phyloP scores from a whole-genome alignment of 2,888 invertebrate genomes.

The Dione vanillae region DNA sequence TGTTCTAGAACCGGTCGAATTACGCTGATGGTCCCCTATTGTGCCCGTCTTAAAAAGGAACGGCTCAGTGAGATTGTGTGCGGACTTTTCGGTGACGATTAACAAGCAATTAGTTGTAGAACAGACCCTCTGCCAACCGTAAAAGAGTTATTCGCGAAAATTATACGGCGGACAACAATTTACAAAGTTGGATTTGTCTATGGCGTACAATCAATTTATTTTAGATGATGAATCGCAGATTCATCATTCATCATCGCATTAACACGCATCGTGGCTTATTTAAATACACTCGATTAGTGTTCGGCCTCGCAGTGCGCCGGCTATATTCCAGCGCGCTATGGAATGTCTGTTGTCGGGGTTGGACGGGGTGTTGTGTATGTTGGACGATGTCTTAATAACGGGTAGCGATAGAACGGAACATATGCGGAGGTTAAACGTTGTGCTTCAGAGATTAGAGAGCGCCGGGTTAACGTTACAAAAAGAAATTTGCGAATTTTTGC shows the following conservation, averaged over 20 bases:
- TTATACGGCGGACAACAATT: conserved; percentile 46
- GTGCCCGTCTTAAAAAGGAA: conserved; percentile 40
- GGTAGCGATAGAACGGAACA: too few species aligned
- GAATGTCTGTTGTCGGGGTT: conserved; percentile 47
- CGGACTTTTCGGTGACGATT: conserved; percentile 47
- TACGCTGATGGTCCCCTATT: conserved; percentile 41
- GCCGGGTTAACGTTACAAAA: too few species aligned
- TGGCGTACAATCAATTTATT: conserved; percentile 44
- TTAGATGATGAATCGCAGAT: conserved; percentile 40
- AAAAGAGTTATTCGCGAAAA: conserved; percentile 44
- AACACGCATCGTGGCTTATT: conserved; percentile 44
- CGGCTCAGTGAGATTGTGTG: conserved; percentile 31
- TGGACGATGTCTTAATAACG: too few species aligned
- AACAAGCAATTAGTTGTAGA: conserved; percentile 49
- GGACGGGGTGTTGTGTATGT: conserved; percentile 36
- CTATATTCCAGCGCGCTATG: conserved; percentile 46
- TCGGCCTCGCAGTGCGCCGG: conserved; percentile 37
- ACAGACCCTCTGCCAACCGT: conserved; percentile 46
- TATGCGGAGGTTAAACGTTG: too few species aligned
- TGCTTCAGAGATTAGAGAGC: too few species aligned
- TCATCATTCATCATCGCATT: conserved; percentile 40
- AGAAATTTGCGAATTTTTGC: too few species aligned
- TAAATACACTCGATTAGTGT: conserved; percentile 34
- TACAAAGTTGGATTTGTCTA: conserved; percentile 45
- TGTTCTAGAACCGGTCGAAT: conserved; percentile 34